Base-by-base conservation (phyloP, 2,888 invertebrate genomes). In the Monoplex corrugatus region DNA sequence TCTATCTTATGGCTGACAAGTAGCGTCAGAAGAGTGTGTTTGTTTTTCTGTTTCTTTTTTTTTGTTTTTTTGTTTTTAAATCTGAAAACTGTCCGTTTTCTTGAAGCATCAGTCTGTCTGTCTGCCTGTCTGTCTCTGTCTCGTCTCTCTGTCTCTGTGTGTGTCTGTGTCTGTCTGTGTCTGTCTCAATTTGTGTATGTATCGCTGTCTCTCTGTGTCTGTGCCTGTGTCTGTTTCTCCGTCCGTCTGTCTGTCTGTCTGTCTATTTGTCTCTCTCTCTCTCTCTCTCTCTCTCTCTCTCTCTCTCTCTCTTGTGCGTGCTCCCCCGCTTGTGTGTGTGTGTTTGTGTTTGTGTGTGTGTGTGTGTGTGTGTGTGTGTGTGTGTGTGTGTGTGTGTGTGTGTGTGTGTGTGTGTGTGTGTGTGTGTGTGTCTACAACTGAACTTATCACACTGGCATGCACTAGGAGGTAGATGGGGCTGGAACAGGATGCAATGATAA, bases 231-330 rank as follows among this genome's bases (percentile, higher is more conserved):
- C 16, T 50, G 13, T 23, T 50, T 50, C 50, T 19, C 50, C 50
- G 13, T 2, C 16, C 23, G 50, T 13, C 13, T 50, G 23, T 13
- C 28, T 68, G 28, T 68, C 68, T 68, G 28, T 68, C 68, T 68
- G 28, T 68, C 68, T 68, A 23, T 68, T n/a, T 68, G 28, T 68
- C 68, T 68, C 68, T 68, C 68, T 68, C 68, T 68, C 68, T 68
- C 68, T 68, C 68, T 68, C 68, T 68, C 68, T 68, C 68, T 68
- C 68, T 68, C 68, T 68, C 68, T 68, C 68, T 68, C 68, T 68
- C 68, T 68, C 68, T 68, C 68, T 68, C 63, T 63, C 63, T 63
- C 63, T 13, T 28, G 19, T 28, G 5, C 23, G 19, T 3, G 19
- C 63, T 13, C 63, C 28, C 10, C n/a, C 63, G 5, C 63, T 63